Evolutionary conservation across 2,888 invertebrate species (phyloP).

Genomic region (Platerodrilus igneus): DNA sequence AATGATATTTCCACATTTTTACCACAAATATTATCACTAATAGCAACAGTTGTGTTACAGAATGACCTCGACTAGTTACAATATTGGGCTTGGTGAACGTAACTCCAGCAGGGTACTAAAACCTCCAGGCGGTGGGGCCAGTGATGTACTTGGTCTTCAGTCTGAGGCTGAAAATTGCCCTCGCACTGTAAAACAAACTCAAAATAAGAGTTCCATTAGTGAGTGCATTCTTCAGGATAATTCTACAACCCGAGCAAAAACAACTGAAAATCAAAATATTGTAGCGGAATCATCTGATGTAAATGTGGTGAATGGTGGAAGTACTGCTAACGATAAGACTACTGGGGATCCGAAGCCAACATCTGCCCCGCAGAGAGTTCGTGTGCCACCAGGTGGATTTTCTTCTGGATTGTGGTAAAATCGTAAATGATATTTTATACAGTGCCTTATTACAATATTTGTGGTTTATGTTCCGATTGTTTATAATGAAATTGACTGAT

Average conservation of each 20-base stretch:
- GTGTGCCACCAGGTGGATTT: slow-evolving; percentile 40
- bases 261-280: slow-evolving; percentile 4
- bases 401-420: slow-evolving; percentile 39
- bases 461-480: too few species aligned
- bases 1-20: too few species aligned
- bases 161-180: slow-evolving; percentile 8
- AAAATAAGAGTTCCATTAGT: slow-evolving; percentile 13
- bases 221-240: slow-evolving; percentile 13
- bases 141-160: slow-evolving; percentile 42
- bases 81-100: slow-evolving; percentile 35
- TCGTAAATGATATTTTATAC: slow-evolving; percentile 1
- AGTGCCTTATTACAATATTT: too few species aligned
- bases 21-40: too few species aligned
- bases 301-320: not conserved
- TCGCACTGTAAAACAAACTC: slow-evolving; percentile 6
- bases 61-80: slow-evolving; percentile 36
- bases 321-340: slow-evolving; percentile 7
- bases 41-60: too few species aligned
- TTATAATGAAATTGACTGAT: too few species aligned
- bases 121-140: slow-evolving; percentile 50
- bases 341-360: slow-evolving; percentile 13
- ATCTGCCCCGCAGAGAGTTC: slow-evolving; percentile 25
- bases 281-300: not conserved
- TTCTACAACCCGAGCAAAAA: not conserved
- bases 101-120: slow-evolving; percentile 47